phyloP scores from a whole-genome alignment of 2,113 vertebrate genomes.

The Rhombomys opimus region DNA sequence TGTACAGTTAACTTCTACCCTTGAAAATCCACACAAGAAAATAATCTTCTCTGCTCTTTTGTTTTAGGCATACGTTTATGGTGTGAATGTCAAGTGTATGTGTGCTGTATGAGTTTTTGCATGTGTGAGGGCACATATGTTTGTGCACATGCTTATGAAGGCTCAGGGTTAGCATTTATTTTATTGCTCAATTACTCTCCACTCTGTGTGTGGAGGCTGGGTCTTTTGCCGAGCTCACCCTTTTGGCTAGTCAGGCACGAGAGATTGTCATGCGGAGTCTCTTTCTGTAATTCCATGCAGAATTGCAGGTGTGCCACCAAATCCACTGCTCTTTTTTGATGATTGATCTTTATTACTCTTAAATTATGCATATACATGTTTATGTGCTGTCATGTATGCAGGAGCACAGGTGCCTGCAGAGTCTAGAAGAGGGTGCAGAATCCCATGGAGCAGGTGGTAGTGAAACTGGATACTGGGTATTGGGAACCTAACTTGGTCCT shows the following conservation, averaged over 20 bases:
- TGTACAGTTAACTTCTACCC: background rate
- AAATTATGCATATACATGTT: background rate
- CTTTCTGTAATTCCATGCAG: no score
- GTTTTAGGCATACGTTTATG: background rate
- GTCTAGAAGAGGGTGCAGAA: background rate
- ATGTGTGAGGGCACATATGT: background rate
- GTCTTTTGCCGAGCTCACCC: background rate
- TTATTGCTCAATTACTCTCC: background rate
- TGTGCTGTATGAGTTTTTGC: no score
- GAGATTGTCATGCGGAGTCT: background rate
- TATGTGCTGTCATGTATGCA: background rate
- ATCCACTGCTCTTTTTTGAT: background rate
- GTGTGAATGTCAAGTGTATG: background rate
- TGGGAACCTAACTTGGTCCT: background rate
- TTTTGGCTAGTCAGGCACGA: background rate
- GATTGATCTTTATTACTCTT: background rate
- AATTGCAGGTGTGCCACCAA: background rate
- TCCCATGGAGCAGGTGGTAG: background rate
- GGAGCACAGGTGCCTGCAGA: background rate
- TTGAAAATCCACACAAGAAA: background rate
- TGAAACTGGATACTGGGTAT: background rate
- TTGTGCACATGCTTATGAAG: background rate
- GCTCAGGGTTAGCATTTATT: no score
- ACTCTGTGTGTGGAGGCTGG: background rate
- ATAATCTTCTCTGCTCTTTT: background rate